A percentile compares a stretch with the other conserved stretches of the same genome.
These are phyloP conservation scores for Cladorhizidae sp. DNA, from an alignment of 37 sponge, comb jelly and placozoan genomes.

Conservation along the genomic window DNA sequence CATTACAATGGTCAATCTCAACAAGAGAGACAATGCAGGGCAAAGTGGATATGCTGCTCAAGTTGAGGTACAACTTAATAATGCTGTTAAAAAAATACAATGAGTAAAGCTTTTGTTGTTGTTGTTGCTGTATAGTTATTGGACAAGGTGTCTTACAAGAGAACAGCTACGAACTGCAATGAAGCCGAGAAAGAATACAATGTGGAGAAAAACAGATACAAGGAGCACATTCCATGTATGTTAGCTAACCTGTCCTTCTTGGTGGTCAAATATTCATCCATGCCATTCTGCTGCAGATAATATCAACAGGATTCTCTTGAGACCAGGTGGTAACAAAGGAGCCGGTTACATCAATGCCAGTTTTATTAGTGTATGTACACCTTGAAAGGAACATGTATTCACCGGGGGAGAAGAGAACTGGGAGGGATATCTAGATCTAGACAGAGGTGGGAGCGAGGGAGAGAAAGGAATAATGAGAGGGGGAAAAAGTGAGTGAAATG, in stretches of 20 bases:
- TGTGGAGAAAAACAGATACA: constrained; percentile 48
- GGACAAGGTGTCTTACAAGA: constrained; percentile 30
- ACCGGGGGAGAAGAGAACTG: too few species aligned
- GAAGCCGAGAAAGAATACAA: constrained; percentile 50
- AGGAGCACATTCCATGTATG: constrained; percentile 43
- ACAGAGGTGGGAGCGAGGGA: too few species aligned
- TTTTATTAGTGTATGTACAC: constrained; percentile 55
- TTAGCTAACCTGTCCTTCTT: not conserved
- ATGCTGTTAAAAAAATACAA: too few species aligned
- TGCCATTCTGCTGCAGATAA: constrained; percentile 15
- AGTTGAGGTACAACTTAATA: constrained; percentile 17
- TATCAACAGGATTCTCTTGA: constrained; percentile 14
- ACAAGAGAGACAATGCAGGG: not conserved
- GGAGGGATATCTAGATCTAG: too few species aligned
- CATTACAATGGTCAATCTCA: constrained; percentile 36
- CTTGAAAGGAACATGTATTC: too few species aligned
- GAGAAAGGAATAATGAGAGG: too few species aligned
- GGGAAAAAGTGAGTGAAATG: too few species aligned
- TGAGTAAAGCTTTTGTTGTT: not conserved
- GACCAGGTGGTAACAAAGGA: constrained; percentile 20
- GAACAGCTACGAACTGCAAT: constrained; percentile 14
- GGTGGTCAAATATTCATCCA: not conserved
- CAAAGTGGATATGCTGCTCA: constrained; percentile 40
- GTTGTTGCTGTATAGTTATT: constrained; percentile 45
- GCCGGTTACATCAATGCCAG: constrained; percentile 82